These are phyloP conservation scores for Zeus faber DNA, from an alignment of 2,113 vertebrate genomes.

Conservation along the genomic window DNA sequence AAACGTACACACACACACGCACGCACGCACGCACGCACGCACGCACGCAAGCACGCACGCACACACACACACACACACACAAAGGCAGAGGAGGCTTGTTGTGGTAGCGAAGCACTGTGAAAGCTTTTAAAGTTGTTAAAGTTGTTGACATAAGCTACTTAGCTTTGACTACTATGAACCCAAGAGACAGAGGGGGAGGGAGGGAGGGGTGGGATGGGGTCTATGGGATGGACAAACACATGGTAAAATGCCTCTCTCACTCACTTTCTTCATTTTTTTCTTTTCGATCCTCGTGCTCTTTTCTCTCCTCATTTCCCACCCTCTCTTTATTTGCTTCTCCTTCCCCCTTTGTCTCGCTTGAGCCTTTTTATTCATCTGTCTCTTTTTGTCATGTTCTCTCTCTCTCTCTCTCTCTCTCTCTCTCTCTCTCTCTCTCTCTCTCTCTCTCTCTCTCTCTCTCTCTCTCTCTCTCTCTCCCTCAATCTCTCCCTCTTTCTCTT, in stretches of 20 bases:
- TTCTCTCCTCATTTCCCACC: not conserved
- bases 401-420: conserved; percentile 8
- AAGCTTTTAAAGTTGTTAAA: conserved; percentile 32
- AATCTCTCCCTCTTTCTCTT: conserved; percentile 18
- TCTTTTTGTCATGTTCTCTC: not conserved
- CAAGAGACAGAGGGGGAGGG: conserved; percentile 33
- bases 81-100: not conserved
- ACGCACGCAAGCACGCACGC: conserved; percentile 12
- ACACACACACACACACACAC: conserved; percentile 4
- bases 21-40: conserved; percentile 7
- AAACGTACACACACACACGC: conserved; percentile 2
- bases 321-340: not conserved
- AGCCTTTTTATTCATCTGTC: no score
- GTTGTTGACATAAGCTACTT: conserved; percentile 57
- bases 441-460: not conserved
- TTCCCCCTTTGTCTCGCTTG: not conserved
- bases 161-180: conserved; percentile 44
- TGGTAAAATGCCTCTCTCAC: not conserved
- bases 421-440: not conserved
- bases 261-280: no score
- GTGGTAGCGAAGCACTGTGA: not conserved
- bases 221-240: not conserved
- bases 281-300: no score
- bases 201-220: not conserved
- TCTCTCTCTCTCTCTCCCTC: conserved; percentile 5